phyloP scores from a whole-genome alignment of 2,113 vertebrate genomes.

The Thinocorus orbignyianus region DNA sequence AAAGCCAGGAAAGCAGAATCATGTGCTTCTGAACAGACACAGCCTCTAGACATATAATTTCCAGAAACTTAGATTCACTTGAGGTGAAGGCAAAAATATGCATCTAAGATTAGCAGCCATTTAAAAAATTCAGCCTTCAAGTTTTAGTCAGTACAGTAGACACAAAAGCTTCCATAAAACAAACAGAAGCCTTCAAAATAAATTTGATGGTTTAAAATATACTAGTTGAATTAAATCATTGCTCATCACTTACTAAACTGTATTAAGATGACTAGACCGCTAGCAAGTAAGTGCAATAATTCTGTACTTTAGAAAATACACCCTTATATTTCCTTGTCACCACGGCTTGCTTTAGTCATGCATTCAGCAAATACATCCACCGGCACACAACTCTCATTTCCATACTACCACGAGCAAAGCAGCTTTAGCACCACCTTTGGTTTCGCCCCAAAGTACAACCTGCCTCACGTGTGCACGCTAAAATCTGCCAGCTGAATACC shows the following conservation, averaged over 20 bases:
- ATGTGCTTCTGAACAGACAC: neutral
- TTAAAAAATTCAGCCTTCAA: neutral
- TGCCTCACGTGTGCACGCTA: accelerated
- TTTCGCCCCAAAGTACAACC: neutral
- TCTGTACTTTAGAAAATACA: neutral
- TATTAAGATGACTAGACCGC: neutral
- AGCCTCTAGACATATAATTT: neutral
- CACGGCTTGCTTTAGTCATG: neutral
- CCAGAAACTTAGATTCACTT: neutral
- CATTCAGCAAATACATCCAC: neutral
- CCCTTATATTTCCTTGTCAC: neutral
- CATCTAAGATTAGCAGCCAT: neutral
- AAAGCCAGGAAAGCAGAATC: neutral
- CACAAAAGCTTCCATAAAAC: neutral
- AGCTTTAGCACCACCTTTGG: neutral
- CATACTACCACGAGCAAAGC: neutral
- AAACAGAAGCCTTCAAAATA: neutral
- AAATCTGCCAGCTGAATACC: neutral
- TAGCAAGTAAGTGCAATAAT: neutral
- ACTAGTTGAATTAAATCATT: neutral
- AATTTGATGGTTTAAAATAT: neutral
- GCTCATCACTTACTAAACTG: neutral
- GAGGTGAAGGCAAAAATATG: neutral
- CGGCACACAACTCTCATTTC: neutral
- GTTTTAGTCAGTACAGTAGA: neutral